These are phyloP conservation scores for Corynorhinus townsendii DNA, from an alignment of 2,113 vertebrate genomes.

Conservation along the genomic window DNA sequence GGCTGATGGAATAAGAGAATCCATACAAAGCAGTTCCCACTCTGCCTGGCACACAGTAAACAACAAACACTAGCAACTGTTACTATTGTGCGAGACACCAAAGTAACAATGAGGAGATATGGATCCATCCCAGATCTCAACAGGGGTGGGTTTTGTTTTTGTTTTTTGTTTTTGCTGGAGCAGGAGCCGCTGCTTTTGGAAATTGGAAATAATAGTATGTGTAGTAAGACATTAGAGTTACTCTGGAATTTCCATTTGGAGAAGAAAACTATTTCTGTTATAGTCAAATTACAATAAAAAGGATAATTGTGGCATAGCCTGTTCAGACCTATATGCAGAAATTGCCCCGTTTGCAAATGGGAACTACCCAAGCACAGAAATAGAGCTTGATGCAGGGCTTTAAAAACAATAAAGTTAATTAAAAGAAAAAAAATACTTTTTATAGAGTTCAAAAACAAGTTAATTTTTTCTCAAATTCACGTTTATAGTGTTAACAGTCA, in stretches of 20 bases:
- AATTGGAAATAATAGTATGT: background rate
- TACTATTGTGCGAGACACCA: background rate
- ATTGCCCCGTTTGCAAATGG: constrained; percentile 59
- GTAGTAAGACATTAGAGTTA: constrained; percentile 46
- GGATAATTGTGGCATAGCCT: constrained; percentile 65
- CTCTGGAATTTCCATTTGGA: constrained; percentile 52
- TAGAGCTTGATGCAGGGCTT: constrained; percentile 30
- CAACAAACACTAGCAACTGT: background rate
- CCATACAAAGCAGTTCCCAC: background rate
- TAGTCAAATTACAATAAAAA: constrained; percentile 65
- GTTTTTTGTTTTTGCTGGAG: background rate
- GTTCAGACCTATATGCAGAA: constrained; percentile 59
- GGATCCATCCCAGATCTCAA: background rate
- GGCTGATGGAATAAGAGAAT: background rate
- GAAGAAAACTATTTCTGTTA: constrained; percentile 55
- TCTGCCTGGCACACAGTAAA: background rate
- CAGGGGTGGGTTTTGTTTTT: background rate
- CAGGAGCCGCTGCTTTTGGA: constrained; percentile 9
- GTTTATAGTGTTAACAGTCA: constrained; percentile 61
- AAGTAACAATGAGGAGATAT: background rate
- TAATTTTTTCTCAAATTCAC: constrained; percentile 66
- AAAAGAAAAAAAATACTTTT: constrained; percentile 68
- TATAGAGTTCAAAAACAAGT: constrained; percentile 71
- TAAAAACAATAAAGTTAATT: constrained; percentile 75
- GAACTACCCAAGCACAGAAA: constrained; percentile 71